Evolutionary conservation across 2,888 invertebrate genomes (phyloP).

Genomic region (Trissolcus japonicus): DNA sequence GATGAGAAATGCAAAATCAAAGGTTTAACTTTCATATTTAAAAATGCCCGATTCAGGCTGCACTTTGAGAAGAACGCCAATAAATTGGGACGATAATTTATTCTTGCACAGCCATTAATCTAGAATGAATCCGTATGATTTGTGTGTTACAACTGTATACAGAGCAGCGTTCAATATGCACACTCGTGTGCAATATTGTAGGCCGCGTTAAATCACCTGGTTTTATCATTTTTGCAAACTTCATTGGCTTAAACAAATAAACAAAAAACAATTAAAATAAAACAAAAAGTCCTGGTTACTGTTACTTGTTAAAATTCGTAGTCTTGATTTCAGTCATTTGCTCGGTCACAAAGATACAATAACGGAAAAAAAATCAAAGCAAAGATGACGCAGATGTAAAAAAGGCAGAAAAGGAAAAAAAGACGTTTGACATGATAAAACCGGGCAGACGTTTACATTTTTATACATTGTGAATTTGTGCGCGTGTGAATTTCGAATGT

Average conservation of each 20-base stretch:
- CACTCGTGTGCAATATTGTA: conserved; percentile 30
- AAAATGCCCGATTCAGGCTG: background rate
- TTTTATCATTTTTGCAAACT: conserved; percentile 27
- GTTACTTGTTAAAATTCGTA: no score
- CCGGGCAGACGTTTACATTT: conserved; percentile 29
- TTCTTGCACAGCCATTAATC: conserved; percentile 50
- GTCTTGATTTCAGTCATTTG: no score
- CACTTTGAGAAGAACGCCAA: background rate
- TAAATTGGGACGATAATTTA: background rate
- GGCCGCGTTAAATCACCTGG: conserved; percentile 19
- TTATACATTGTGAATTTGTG: conserved; percentile 44
- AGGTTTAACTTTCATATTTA: conserved; percentile 38
- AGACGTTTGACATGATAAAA: conserved; percentile 28
- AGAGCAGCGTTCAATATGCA: conserved; percentile 16
- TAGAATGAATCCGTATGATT: conserved; percentile 51
- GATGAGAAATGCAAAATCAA: conserved; percentile 44
- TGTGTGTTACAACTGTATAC: conserved; percentile 21
- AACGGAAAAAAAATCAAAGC: no score
- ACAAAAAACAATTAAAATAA: no score
- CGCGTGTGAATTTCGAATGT: conserved; percentile 51
- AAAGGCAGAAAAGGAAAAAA: background rate
- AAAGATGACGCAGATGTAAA: no score
- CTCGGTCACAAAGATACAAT: no score
- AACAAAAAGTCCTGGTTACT: no score
- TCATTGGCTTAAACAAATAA: background rate